Base-by-base conservation (phyloP, 2,888 invertebrate genomes). In the Conops quadrifasciatus region DNA sequence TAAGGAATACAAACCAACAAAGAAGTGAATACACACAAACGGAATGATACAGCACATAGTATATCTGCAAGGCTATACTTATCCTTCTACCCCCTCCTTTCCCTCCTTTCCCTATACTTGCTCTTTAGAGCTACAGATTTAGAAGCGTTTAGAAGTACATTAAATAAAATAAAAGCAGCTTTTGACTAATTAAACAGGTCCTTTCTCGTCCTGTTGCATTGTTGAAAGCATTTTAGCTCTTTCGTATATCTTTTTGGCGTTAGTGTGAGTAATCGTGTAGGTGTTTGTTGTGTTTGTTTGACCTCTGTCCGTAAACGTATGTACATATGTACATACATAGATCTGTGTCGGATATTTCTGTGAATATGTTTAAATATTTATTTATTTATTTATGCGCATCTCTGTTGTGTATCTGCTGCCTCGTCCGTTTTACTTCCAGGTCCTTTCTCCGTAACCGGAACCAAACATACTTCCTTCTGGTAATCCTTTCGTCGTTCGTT, bases 171-270 rank as follows among this genome's bases (percentile, higher is more conserved):
- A 60, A 68, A 60, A 15, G 59, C 30, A 60, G 51, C 51, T 21
- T 58, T 49, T 47, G 51, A 51, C 62, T 51, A 68, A 68, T 68
- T 68, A 68, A 68, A 68, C 62, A 68, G n/a, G 28, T 51, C 51
- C 28, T 56, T 66, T 56, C 63, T 56, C 24, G 62, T 36, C n/a
- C n/a, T n/a, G n/a, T n/a, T 65, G 65, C 36, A 49, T 51, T 65
- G 65, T 51, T 51, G 21, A 51, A 65, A 26, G 26, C 16, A 51
- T 65, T 65, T 65, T 28, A 65, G 21, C 28, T 9, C 49, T 64
- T 16, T 24, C 49, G 30, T 19, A 26, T n/a, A n/a, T n/a, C n/a
- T n/a, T n/a, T 36, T 7, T 4, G 9, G 36, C 9, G 5, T 36
- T 7, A 36, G 36, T 36, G 5, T 4, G 9, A 36, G 5, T 36